Conservation (phyloP, 2,113 vertebrate genomes). For the Chionodraco myersi region DNA sequence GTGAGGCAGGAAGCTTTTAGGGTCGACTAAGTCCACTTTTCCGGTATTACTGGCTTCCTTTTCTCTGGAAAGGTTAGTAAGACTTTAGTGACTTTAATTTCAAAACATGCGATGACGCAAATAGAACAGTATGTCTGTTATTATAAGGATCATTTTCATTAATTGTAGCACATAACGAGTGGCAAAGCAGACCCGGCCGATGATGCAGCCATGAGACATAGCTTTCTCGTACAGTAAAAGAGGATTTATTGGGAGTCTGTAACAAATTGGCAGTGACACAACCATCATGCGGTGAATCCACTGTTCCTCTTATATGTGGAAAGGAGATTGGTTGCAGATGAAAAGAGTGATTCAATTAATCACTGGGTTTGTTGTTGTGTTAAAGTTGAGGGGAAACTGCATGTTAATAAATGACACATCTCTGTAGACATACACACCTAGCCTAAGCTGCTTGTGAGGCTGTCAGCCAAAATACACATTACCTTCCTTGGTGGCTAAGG, state of each 20-base stretch:
- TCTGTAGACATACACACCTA: neutral
- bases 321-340: neutral
- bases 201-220: constrained; percentile 38
- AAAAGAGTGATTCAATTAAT: neutral
- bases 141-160: neutral
- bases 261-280: constrained; percentile 5
- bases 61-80: constrained; percentile 13
- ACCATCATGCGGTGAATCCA: constrained; percentile 19
- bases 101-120: constrained; percentile 11
- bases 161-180: neutral
- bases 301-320: neutral
- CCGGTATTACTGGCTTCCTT: constrained; percentile 1
- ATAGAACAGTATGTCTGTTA: neutral
- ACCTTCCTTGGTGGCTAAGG: constrained; percentile 81
- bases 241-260: neutral
- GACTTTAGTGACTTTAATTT: neutral
- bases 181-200: constrained; percentile 18
- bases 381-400: neutral
- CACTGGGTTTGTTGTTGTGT: neutral
- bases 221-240: neutral
- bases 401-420: constrained; percentile 4
- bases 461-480: constrained; percentile 51
- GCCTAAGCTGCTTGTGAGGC: neutral
- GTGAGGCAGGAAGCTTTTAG: constrained; percentile 49
- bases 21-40: constrained; percentile 50